A percentile compares a stretch with the other conserved stretches of the same genome.
phyloP scores from a whole-genome alignment of 2,797 vertebrate species.

The Enteromius trimaculatus region DNA sequence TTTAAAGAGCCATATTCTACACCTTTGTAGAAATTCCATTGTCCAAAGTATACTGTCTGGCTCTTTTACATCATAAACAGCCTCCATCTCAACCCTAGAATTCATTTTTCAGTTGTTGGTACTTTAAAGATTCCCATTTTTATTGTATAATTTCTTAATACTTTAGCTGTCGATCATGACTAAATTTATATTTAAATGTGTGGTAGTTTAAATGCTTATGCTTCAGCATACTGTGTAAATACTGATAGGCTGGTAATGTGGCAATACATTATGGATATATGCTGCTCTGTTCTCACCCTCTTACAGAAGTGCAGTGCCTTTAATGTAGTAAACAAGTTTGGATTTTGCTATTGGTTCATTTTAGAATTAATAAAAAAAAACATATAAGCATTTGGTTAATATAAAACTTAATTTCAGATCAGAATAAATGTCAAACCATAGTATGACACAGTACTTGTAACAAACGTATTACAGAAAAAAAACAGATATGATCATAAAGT shows the following conservation, averaged over 20 bases:
- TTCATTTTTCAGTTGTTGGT: not conserved
- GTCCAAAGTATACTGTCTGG: not conserved
- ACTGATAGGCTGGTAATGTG: not conserved
- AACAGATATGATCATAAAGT: not conserved
- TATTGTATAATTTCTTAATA: not conserved
- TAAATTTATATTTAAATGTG: not conserved
- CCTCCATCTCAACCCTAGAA: not conserved
- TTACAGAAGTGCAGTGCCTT: not conserved
- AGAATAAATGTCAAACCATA: not conserved
- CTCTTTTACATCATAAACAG: not conserved
- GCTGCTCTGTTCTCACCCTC: not conserved
- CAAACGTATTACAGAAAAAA: not conserved
- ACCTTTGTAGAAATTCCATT: not conserved
- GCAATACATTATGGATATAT: not conserved
- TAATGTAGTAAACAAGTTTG: fast-evolving
- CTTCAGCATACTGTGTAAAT: not conserved
- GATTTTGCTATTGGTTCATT: not conserved
- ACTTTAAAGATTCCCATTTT: not conserved
- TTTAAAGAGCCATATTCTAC: not conserved
- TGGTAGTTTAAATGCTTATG: not conserved
- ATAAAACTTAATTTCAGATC: not conserved
- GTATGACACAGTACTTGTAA: not conserved
- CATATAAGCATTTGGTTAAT: not conserved
- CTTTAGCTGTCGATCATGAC: not conserved
- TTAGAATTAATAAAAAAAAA: not conserved